Percentiles rank a stretch among this genome's conserved stretches.
These are phyloP conservation scores for Littorina saxatilis DNA, from an alignment of 1,140 invertebrate genomes.

Conservation along the genomic window DNA sequence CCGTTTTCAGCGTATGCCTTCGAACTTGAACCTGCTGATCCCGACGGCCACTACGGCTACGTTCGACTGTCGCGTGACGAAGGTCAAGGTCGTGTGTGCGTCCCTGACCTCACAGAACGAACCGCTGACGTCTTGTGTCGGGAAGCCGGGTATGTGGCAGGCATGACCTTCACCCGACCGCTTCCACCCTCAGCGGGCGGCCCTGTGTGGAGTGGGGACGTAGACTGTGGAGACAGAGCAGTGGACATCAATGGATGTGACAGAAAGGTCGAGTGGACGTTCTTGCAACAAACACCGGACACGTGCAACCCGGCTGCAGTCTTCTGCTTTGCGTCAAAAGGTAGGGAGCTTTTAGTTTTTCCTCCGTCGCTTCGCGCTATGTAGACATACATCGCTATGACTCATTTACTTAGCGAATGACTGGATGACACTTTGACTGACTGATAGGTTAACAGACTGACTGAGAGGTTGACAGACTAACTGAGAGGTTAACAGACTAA, in stretches of 20 bases:
- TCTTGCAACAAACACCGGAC: background rate
- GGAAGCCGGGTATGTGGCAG: slow-evolving; percentile 2
- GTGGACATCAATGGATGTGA: background rate
- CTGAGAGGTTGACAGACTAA: no score
- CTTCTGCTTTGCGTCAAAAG: background rate
- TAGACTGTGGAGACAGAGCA: background rate
- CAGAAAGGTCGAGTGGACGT: background rate
- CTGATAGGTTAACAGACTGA: no score
- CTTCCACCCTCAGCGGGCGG: background rate
- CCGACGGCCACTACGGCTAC: background rate
- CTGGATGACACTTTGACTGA: no score
- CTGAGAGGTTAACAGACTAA: no score
- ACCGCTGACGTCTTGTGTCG: background rate
- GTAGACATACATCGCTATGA: no score
- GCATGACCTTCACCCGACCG: background rate
- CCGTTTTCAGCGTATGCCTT: background rate
- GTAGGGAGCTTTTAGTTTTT: background rate
- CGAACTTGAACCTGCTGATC: background rate
- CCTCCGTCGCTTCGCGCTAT: no score
- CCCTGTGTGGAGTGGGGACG: background rate
- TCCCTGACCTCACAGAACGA: background rate
- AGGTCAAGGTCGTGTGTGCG: slow-evolving; percentile 12
- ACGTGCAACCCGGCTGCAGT: background rate
- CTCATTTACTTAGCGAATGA: no score
- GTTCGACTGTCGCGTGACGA: background rate